A percentile compares a stretch with the other conserved stretches of the same genome.
Conservation (phyloP, 1,140 invertebrate genomes). For the Aphelenchoides fujianensis region DNA sequence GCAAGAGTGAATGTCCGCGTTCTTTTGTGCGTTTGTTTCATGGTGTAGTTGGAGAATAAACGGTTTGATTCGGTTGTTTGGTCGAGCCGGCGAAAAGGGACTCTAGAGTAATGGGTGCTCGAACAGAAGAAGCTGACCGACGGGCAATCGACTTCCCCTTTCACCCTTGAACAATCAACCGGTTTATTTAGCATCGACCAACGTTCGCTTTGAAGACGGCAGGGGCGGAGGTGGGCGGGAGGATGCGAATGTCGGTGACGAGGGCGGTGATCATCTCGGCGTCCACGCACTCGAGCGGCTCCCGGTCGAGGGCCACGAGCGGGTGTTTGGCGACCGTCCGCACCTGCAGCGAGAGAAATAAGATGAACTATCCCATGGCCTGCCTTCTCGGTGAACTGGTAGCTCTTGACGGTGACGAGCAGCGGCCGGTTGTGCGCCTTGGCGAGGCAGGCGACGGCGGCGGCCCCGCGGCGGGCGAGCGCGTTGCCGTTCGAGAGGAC, state of each 20-base stretch:
- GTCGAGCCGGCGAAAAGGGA: no score
- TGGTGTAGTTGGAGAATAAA: no score
- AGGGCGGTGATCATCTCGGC: constrained; percentile 30
- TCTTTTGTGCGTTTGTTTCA: no score
- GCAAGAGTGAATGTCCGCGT: no score
- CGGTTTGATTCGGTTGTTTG: no score
- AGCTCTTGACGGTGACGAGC: constrained; percentile 21
- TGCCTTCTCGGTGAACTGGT: constrained; percentile 32
- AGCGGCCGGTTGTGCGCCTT: constrained; percentile 26
- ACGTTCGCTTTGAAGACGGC: constrained; percentile 30
- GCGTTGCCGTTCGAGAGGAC: constrained; percentile 25
- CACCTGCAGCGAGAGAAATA: constrained; percentile 21
- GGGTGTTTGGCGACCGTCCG: constrained; percentile 19
- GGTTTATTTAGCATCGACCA: no score
- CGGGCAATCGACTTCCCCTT: no score
- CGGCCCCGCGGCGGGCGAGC: constrained; percentile 18
- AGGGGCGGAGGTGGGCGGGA: constrained; percentile 23
- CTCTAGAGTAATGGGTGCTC: no score
- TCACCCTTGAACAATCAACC: no score
- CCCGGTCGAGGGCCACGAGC: constrained; percentile 7
- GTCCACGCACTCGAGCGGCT: constrained; percentile 6
- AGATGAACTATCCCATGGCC: constrained; percentile 7
- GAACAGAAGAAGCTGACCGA: no score
- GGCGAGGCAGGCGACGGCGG: constrained; percentile 11
- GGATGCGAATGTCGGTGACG: constrained; percentile 27